Conservation (phyloP, 1,140 invertebrate species). For the Heliconius congener region DNA sequence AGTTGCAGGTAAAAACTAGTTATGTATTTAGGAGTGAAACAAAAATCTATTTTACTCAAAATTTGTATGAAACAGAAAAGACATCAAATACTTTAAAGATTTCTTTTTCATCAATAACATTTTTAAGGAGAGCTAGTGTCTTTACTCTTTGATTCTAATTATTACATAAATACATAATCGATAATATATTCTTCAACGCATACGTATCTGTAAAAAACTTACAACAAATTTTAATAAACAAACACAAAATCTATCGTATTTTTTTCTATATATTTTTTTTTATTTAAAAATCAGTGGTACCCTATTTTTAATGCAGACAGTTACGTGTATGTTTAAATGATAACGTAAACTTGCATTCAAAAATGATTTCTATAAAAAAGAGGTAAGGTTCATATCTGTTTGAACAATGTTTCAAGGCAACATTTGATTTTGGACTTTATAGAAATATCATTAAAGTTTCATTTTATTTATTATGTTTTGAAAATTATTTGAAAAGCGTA, state of each 20-base stretch:
- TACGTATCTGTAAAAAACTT: neutral
- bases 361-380: neutral
- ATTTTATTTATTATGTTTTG: constrained; percentile 22
- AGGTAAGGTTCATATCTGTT: neutral
- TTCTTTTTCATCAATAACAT: no score
- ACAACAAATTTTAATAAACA: constrained; percentile 27
- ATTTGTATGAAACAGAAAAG: no score
- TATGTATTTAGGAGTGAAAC: no score
- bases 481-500: constrained; percentile 52
- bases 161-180: no score
- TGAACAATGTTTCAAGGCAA: neutral
- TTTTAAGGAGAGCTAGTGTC: no score
- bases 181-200: neutral
- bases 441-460: constrained; percentile 2
- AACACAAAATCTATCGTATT: constrained; percentile 36
- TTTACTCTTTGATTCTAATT: no score
- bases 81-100: no score
- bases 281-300: constrained; percentile 40
- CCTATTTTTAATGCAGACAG: constrained; percentile 41
- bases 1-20: no score
- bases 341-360: constrained; percentile 31
- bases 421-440: constrained; percentile 34
- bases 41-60: no score
- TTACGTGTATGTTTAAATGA: constrained; percentile 31
- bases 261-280: constrained; percentile 29